Evolutionary conservation across 1,140 invertebrate species (phyloP).

Genomic region (Nymphalis io): DNA sequence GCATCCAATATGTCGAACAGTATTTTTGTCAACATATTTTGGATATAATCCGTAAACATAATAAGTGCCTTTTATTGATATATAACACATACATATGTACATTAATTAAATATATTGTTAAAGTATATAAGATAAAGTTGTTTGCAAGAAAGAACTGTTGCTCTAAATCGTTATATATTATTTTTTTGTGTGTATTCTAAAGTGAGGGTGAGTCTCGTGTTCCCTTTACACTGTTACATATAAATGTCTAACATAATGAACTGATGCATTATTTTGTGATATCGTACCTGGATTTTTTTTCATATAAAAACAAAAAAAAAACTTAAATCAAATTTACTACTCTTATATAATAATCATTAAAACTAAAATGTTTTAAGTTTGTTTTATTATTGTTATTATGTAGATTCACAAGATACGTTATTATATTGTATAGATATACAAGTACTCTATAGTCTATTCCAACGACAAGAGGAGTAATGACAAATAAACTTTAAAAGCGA

Average conservation of each 20-base stretch:
- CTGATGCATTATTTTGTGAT: conserved; percentile 1
- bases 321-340: background rate
- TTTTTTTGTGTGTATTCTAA: background rate
- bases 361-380: background rate
- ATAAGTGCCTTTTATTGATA: conserved; percentile 15
- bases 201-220: background rate
- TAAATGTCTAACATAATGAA: background rate
- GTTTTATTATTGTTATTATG: background rate
- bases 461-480: too few species aligned
- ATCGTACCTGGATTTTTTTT: background rate
- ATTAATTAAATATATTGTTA: conserved; percentile 19
- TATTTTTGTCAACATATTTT: background rate
- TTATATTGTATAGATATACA: too few species aligned
- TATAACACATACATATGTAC: background rate
- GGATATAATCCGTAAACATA: conserved; percentile 10
- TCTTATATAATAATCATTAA: background rate
- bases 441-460: too few species aligned
- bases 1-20: background rate
- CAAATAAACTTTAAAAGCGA: too few species aligned
- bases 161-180: background rate
- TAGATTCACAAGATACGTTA: too few species aligned
- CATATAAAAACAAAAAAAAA: background rate
- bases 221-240: background rate
- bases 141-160: conserved; percentile 3
- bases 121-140: background rate